These are phyloP conservation scores for Fopius arisanus DNA, from an alignment of 1,140 invertebrate genomes.

Conservation along the genomic window DNA sequence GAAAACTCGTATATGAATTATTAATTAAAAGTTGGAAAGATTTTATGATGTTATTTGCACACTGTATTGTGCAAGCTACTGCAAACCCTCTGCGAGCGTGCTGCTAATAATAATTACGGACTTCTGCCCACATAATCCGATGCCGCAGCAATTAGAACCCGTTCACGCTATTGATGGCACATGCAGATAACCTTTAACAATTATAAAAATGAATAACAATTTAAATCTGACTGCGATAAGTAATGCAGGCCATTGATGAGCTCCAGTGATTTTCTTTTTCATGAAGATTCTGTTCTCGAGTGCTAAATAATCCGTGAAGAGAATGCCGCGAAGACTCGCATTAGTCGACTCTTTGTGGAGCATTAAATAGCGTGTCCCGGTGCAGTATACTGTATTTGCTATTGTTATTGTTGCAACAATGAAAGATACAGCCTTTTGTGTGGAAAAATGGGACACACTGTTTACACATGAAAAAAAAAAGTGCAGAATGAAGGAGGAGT, in stretches of 20 bases:
- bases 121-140: conserved; percentile 17
- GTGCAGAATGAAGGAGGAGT: background rate
- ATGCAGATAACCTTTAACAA: background rate
- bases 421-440: conserved; percentile 38
- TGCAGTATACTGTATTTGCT: conserved; percentile 30
- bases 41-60: background rate
- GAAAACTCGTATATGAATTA: too few relatives aligned
- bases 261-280: too few relatives aligned
- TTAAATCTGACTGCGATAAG: background rate
- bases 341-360: conserved; percentile 36
- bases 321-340: conserved; percentile 9
- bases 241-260: too few relatives aligned
- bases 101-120: background rate
- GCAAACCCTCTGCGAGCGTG: background rate
- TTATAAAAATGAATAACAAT: background rate
- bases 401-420: conserved; percentile 37
- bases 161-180: conserved; percentile 15
- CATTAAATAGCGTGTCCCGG: conserved; percentile 36
- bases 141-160: conserved; percentile 4
- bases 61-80: background rate
- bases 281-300: background rate
- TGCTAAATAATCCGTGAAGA: background rate
- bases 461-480: conserved; percentile 15
- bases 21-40: too few relatives aligned
- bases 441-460: conserved; percentile 33